Conservation (phyloP, 1,140 invertebrate genomes). For the Phenacoccus solenopsis region DNA sequence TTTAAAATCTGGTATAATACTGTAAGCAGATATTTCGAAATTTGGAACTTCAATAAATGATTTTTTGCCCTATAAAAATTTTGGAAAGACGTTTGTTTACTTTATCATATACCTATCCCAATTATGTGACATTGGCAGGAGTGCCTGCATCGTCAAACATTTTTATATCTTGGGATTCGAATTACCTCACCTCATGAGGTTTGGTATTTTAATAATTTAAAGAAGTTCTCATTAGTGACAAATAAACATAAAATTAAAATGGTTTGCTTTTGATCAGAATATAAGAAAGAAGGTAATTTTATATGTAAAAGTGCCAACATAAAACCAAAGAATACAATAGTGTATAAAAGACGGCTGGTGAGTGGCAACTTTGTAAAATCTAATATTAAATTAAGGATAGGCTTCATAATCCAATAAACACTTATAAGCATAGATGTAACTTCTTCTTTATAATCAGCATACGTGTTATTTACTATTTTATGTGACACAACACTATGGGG, state of each 20-base stretch:
- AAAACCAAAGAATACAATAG: neutral
- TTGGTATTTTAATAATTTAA: conserved; percentile 4
- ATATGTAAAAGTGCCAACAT: neutral
- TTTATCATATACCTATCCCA: no score
- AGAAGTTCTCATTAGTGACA: neutral
- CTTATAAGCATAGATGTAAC: neutral
- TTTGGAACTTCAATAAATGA: no score
- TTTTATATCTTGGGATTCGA: no score
- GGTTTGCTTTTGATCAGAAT: neutral
- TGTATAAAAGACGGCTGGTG: no score
- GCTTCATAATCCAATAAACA: neutral
- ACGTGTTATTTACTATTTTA: conserved; percentile 17
- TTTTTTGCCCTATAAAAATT: no score
- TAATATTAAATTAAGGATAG: neutral
- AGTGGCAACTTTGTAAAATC: neutral
- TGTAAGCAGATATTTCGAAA: no score
- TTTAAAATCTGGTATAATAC: no score
- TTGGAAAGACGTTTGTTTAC: no score
- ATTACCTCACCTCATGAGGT: no score
- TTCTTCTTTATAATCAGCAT: conserved; percentile 1
- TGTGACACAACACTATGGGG: neutral
- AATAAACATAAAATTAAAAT: neutral
- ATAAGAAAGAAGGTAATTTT: neutral
- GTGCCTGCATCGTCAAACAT: no score
- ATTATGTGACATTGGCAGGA: no score